These are phyloP conservation scores for Amphiura filiformis DNA, from an alignment of 35 echinoderm and acorn worm species.

Conservation along the genomic window DNA sequence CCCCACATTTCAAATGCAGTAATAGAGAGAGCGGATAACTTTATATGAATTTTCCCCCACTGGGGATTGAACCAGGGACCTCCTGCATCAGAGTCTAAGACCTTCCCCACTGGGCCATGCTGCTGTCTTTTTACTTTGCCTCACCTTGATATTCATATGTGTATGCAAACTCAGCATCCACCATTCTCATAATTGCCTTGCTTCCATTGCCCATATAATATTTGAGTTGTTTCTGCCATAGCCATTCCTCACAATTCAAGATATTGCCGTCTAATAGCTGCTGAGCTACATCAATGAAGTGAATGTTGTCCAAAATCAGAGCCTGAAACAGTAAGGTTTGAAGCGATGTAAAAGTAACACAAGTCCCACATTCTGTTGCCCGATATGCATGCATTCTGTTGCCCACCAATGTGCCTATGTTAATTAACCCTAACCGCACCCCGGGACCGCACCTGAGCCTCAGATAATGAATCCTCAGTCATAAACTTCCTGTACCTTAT, in stretches of 20 bases:
- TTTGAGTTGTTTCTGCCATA: conserved; percentile 97
- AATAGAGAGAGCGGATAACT: no score
- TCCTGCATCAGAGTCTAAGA: no score
- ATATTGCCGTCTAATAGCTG: conserved; percentile 73
- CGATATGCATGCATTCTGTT: background rate
- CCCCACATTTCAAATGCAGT: no score
- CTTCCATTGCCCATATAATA: conserved; percentile 62
- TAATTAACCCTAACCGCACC: no score
- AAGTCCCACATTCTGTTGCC: background rate
- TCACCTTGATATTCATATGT: conserved; percentile 99
- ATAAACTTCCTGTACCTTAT: no score
- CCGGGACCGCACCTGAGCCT: no score
- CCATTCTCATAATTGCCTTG: conserved; percentile 94
- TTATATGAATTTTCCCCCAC: no score
- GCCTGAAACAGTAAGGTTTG: conserved; percentile 45
- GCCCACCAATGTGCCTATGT: no score
- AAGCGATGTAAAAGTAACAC: background rate
- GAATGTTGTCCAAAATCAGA: conserved; percentile 93
- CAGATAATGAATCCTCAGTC: no score
- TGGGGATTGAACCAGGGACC: no score
- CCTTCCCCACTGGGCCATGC: no score
- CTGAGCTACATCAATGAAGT: conserved; percentile 92
- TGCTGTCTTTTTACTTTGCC: no score
- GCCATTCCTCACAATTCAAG: conserved; percentile 74
- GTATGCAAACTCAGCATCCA: conserved; percentile 96